Percentiles rank a stretch among this genome's conserved stretches.
These are phyloP conservation scores for Anomalospiza imberbis DNA, from an alignment of 2,797 vertebrate genomes.

Conservation along the genomic window DNA sequence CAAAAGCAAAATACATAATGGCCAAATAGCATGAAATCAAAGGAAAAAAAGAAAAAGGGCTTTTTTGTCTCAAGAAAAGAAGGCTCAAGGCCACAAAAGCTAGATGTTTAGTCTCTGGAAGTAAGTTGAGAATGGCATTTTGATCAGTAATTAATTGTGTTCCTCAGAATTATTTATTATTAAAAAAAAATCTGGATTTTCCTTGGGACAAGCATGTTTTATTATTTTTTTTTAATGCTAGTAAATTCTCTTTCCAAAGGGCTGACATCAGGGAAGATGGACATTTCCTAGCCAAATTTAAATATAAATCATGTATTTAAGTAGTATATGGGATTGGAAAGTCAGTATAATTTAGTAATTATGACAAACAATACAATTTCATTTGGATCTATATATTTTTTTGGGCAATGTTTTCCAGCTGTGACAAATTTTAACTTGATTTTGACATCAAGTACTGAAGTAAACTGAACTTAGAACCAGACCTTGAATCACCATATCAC, in stretches of 20 bases:
- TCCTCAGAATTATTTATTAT: background rate
- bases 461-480: background rate
- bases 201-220: background rate
- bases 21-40: background rate
- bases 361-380: background rate
- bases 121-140: background rate
- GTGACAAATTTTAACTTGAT: background rate
- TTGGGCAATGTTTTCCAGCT: background rate
- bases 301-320: background rate
- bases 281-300: background rate
- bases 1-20: background rate
- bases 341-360: background rate
- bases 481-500: background rate
- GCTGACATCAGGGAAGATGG: background rate
- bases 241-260: background rate
- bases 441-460: background rate
- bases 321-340: background rate
- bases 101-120: background rate
- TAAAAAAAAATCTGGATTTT: background rate
- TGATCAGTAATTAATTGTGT: background rate
- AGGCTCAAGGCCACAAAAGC: background rate
- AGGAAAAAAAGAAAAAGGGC: too few relatives aligned
- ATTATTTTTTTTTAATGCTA: background rate
- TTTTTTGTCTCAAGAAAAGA: background rate
- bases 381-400: background rate